Evolutionary conservation across 2,797 vertebrate species (phyloP).

Genomic region (Lepus townsendii): DNA sequence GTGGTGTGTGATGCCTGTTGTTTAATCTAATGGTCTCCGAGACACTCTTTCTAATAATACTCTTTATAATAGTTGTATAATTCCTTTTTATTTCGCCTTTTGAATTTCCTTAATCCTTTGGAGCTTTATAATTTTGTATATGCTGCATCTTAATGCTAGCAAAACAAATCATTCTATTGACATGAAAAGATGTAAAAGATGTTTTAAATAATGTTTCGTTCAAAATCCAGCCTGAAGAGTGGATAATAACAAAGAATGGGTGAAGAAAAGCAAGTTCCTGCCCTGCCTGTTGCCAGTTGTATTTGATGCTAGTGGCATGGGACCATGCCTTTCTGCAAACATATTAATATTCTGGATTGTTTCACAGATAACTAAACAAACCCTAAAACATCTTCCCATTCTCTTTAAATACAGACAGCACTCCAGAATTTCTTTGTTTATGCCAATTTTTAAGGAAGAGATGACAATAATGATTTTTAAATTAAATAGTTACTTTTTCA

Average conservation of each 20-base stretch:
- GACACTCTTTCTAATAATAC: not conserved
- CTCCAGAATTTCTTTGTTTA: not conserved
- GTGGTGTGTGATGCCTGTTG: not conserved
- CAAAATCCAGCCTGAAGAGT: not conserved
- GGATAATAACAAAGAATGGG: not conserved
- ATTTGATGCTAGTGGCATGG: not conserved
- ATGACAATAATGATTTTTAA: not conserved
- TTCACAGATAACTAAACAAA: not conserved
- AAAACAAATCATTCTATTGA: not conserved
- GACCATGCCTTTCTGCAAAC: not conserved
- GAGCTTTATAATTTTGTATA: constrained; percentile 45
- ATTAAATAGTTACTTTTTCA: no score
- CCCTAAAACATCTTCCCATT: not conserved
- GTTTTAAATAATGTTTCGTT: not conserved
- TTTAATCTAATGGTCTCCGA: not conserved
- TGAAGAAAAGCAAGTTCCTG: not conserved
- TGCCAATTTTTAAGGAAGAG: not conserved
- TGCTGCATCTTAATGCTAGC: not conserved
- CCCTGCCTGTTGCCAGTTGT: not conserved
- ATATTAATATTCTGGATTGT: constrained; percentile 5
- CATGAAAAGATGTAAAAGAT: not conserved
- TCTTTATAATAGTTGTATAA: not conserved
- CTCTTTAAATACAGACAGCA: not conserved
- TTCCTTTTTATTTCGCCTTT: not conserved
- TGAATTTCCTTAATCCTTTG: not conserved